phyloP scores from a whole-genome alignment of 2,113 vertebrate genomes.

The Prolemur simus region DNA sequence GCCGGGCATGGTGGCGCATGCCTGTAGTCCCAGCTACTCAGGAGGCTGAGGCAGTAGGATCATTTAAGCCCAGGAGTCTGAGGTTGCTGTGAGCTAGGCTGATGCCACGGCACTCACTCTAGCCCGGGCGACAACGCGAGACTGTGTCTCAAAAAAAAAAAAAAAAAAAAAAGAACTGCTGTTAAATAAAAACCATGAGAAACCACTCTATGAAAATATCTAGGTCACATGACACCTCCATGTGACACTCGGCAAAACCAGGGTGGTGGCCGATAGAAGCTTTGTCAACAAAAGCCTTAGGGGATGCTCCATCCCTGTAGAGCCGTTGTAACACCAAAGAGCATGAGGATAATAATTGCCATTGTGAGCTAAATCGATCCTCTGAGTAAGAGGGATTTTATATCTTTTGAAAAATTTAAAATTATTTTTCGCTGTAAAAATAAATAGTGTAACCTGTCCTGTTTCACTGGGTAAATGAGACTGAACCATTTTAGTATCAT shows the following conservation, averaged over 20 bases:
- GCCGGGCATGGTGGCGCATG: too few species aligned
- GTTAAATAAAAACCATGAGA: not conserved
- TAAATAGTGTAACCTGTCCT: rapidly evolving
- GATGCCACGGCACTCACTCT: too few species aligned
- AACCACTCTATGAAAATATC: rapidly evolving
- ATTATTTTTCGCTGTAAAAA: not conserved
- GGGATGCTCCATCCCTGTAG: not conserved
- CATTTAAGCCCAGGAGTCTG: too few species aligned
- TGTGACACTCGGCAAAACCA: not conserved
- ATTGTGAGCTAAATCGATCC: too few species aligned
- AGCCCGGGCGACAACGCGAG: too few species aligned
- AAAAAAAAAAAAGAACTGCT: not conserved
- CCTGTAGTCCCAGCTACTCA: too few species aligned
- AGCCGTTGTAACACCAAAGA: not conserved
- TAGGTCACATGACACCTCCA: rapidly evolving
- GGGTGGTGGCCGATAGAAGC: not conserved
- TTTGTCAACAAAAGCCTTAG: not conserved
- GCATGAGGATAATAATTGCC: not conserved
- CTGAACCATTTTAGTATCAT: not conserved
- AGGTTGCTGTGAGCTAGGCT: too few species aligned
- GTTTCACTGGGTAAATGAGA: not conserved
- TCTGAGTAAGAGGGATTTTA: not conserved
- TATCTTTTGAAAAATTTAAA: not conserved
- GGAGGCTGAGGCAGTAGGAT: too few species aligned
- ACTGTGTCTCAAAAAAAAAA: too few species aligned